Evolutionary conservation across 2,888 invertebrate genomes (phyloP).

Genomic region (Bombyx huttoni): DNA sequence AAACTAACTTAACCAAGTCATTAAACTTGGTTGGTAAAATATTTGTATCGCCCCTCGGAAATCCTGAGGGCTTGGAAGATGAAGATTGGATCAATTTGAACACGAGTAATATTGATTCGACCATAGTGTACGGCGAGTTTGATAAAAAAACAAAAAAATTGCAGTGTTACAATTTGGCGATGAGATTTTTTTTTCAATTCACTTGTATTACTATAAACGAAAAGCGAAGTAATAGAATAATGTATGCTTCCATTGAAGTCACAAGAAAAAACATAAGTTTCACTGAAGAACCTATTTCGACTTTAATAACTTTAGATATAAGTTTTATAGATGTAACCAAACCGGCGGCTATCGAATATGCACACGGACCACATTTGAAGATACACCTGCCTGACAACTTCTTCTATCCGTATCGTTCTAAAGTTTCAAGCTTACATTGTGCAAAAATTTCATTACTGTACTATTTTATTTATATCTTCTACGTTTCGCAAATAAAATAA

Average conservation of each 20-base stretch:
- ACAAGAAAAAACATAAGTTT: slow-evolving; percentile 31
- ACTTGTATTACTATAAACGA: slow-evolving; percentile 31
- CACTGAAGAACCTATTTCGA: slow-evolving; percentile 27
- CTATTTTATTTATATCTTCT: slow-evolving; percentile 12
- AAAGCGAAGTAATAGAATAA: slow-evolving; percentile 31
- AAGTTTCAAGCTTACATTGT: slow-evolving; percentile 13
- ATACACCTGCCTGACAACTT: slow-evolving; percentile 80
- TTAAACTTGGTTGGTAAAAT: slow-evolving; percentile 22
- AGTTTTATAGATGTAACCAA: slow-evolving; percentile 48
- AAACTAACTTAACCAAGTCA: slow-evolving; percentile 26
- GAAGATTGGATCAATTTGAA: slow-evolving; percentile 35
- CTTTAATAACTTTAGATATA: slow-evolving; percentile 41
- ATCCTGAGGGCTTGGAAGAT: slow-evolving; percentile 35
- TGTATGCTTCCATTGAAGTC: slow-evolving; percentile 23
- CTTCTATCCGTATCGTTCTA: slow-evolving; percentile 77
- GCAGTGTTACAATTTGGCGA: slow-evolving; percentile 41
- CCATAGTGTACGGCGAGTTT: slow-evolving; percentile 29
- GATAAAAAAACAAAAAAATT: slow-evolving; percentile 26
- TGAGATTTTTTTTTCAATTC: slow-evolving; percentile 33
- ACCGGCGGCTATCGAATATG: slow-evolving; percentile 39
- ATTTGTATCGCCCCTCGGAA: slow-evolving; percentile 43
- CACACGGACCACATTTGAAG: slow-evolving; percentile 75
- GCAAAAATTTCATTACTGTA: slow-evolving; percentile 13
- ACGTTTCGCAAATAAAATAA: slow-evolving; percentile 51
- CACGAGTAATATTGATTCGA: slow-evolving; percentile 7